Evolutionary conservation across 2,113 vertebrate species (phyloP).

Genomic region (Tragulus kanchil): DNA sequence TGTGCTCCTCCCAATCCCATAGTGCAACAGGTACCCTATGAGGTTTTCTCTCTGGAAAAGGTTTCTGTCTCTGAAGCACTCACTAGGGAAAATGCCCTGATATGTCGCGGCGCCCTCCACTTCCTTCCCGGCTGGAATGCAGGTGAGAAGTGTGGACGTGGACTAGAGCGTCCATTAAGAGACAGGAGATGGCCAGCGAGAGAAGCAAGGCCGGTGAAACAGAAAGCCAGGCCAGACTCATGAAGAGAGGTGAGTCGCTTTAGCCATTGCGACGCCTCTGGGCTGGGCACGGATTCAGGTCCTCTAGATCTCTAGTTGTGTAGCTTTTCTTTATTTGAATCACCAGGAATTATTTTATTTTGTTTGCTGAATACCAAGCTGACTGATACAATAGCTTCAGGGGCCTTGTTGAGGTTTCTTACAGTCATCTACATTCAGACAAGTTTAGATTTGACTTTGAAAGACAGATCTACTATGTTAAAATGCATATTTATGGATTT

Average conservation of each 20-base stretch:
- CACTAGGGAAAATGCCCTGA: neutral
- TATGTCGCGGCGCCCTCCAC: neutral
- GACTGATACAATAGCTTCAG: neutral
- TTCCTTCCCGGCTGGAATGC: neutral
- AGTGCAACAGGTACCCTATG: rapidly evolving
- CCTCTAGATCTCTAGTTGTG: neutral
- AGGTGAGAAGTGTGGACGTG: neutral
- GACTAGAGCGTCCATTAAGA: neutral
- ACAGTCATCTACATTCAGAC: neutral
- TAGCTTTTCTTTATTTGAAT: neutral
- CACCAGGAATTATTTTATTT: neutral
- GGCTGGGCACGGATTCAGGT: no score
- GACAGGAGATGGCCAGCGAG: rapidly evolving
- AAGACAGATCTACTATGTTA: neutral
- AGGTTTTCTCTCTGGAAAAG: neutral
- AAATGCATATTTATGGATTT: neutral
- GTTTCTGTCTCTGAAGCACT: neutral
- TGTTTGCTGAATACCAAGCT: neutral
- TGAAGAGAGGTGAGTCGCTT: rapidly evolving
- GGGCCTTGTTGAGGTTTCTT: neutral
- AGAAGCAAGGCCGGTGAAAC: neutral
- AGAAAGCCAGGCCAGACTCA: rapidly evolving
- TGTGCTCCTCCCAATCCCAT: neutral
- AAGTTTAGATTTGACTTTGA: neutral
- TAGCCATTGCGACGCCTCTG: rapidly evolving